phyloP scores from a whole-genome alignment of 2,888 invertebrate species.

The Neoascia interrupta region DNA sequence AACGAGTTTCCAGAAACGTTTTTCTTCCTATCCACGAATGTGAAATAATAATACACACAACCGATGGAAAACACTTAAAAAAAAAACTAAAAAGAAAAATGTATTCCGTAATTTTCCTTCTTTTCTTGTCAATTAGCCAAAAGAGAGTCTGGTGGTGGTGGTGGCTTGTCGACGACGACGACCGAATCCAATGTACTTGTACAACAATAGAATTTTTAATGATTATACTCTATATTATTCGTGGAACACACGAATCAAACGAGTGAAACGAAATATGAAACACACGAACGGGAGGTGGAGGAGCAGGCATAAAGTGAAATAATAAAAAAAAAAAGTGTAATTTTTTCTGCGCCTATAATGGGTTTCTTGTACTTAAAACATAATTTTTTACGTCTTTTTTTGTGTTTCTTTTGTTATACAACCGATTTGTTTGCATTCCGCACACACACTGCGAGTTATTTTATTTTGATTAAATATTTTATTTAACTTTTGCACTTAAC shows the following conservation, averaged over 20 bases:
- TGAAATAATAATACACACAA: constrained; percentile 54
- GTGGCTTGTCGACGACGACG: constrained; percentile 55
- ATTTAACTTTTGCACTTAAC: constrained; percentile 39
- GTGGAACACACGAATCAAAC: constrained; percentile 61
- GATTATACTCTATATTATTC: constrained; percentile 67
- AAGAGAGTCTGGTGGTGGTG: constrained; percentile 55
- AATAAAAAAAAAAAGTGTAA: constrained; percentile 34
- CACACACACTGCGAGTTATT: too few relatives aligned
- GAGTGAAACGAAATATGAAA: constrained; percentile 65
- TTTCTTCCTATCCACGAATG: constrained; percentile 39
- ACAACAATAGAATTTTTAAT: constrained; percentile 69
- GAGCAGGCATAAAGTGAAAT: too few relatives aligned
- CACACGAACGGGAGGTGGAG: constrained; percentile 54
- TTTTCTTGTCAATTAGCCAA: constrained; percentile 64
- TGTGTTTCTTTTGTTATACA: constrained; percentile 58
- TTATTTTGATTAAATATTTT: constrained; percentile 18
- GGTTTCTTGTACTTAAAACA: constrained; percentile 53
- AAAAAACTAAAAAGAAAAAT: constrained; percentile 26
- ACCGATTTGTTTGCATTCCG: constrained; percentile 49
- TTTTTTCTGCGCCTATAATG: constrained; percentile 47
- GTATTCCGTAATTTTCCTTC: constrained; percentile 44
- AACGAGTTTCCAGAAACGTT: constrained; percentile 38
- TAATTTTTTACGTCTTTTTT: constrained; percentile 33
- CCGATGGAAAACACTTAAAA: constrained; percentile 52
- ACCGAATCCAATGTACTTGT: constrained; percentile 58